Conservation (phyloP, 2,888 invertebrate genomes). For the Drosophila gaucha region DNA sequence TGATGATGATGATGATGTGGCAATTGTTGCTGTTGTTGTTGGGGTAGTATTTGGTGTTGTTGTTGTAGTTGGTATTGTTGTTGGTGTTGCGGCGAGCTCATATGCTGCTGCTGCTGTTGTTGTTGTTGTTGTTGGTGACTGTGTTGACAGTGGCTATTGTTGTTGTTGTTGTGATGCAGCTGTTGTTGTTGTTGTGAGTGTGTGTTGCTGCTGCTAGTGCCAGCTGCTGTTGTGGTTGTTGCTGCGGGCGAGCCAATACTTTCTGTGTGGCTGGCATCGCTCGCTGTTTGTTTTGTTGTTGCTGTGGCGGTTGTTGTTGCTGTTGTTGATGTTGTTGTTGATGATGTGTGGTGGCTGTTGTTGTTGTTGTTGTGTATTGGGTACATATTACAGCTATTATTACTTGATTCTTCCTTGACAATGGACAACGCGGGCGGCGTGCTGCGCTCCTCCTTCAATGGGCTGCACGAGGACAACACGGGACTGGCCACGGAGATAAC, state of each 20-base stretch:
- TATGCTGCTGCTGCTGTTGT: conserved; percentile 68
- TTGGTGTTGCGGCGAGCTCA: conserved; percentile 79
- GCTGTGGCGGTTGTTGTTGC: conserved; percentile 61
- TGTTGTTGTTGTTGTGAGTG: conserved; percentile 76
- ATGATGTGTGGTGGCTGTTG: conserved; percentile 68
- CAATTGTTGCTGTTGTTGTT: conserved; percentile 65
- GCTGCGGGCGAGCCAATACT: conserved; percentile 62
- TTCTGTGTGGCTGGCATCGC: conserved; percentile 69
- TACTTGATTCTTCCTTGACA: conserved; percentile 91
- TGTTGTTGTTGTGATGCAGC: conserved; percentile 79
- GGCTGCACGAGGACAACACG: conserved; percentile 86
- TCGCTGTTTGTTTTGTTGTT: conserved; percentile 68
- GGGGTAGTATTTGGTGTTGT: conserved; percentile 84
- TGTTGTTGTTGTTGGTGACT: conserved; percentile 76
- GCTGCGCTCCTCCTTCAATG: conserved; percentile 88
- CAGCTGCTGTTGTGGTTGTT: conserved; percentile 60
- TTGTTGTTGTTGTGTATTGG: conserved; percentile 82
- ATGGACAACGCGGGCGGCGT: conserved; percentile 88
- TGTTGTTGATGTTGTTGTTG: conserved; percentile 62
- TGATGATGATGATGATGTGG: conserved; percentile 63
- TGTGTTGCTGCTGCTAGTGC: conserved; percentile 64
- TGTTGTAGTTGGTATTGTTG: conserved; percentile 78
- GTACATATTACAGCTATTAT: conserved; percentile 87
- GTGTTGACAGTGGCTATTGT: conserved; percentile 66
- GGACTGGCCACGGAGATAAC: conserved; percentile 84